phyloP scores from a whole-genome alignment of 2,113 vertebrate genomes.

The Mugil cephalus region DNA sequence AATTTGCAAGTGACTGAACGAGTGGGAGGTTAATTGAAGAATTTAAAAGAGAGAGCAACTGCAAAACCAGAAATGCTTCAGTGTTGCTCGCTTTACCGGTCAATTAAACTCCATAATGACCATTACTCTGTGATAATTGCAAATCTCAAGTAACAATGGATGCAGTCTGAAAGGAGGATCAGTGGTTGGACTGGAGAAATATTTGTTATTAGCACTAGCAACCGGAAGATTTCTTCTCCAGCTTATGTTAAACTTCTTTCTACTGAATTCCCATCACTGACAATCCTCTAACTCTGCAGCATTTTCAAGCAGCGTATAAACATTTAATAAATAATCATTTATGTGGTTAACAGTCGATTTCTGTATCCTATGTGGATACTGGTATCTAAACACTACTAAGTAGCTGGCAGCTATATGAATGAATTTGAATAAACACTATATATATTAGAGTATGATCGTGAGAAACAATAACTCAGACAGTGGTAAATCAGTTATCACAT shows the following conservation, averaged over 20 bases:
- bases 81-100: conserved; percentile 35
- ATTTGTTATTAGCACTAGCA: background rate
- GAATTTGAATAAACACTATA: no score
- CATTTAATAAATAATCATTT: no score
- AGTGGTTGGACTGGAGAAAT: conserved; percentile 8
- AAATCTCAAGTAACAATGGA: conserved; percentile 21
- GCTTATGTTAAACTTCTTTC: background rate
- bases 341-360: no score
- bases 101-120: conserved; percentile 50
- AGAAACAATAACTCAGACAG: no score
- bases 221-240: background rate
- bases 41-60: conserved; percentile 31
- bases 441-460: no score
- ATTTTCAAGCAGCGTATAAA: no score
- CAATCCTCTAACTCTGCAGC: no score
- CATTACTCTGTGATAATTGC: conserved; percentile 33
- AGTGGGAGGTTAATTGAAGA: conserved; percentile 45
- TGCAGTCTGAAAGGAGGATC: background rate
- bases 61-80: conserved; percentile 25
- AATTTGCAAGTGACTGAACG: conserved; percentile 32
- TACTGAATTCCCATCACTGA: no score
- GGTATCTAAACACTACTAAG: no score
- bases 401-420: no score
- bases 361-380: no score
- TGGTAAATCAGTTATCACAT: no score